Base-by-base conservation (phyloP, 2,797 vertebrate genomes). In the Pogoniulus pusillus region DNA sequence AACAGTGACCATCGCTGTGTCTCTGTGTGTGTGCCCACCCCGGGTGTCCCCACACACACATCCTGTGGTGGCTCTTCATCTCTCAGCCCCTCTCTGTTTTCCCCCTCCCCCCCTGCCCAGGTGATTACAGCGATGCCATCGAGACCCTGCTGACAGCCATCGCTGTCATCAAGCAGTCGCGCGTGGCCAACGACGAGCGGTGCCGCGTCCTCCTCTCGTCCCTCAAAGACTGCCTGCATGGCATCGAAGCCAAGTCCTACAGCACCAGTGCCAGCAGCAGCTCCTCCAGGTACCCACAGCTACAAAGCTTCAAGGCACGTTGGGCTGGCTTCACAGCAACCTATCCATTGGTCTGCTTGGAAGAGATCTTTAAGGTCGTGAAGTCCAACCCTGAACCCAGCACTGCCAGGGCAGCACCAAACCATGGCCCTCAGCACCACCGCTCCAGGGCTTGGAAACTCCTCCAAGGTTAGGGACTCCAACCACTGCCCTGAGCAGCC, bases 61-160 rank as follows among this genome's bases (percentile, higher is more conserved):
- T 41, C 35, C 72, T 0, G 0, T 2, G 2, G 12, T 14, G 24
- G 20, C 1, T 78, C 54, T 12, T 4, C 41, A 1, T 37, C 54
- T 57, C 72, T 77, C 39, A 19, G 16, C 27, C 24, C 32, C 14
- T 53, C 51, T 49, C 7, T 54, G 17, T 18, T 57, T 49, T n/a
- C n/a, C n/a, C 0, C 2, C 12, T 41, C n/a, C 34, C 96, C n/a
- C n/a, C 0, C 2, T 12, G 30, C 43, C 34, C 96, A 99, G 99
- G 98, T 45, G 98, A 99, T 86, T 97, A 98, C 91, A 97, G 97
- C 27, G 98, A 98, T 3, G 98, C 99, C n/a, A 99, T 99, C 85
- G 99, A 99, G 97, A 99, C 99, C 4, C 97, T 99, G 70, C 97
- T 99, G 82, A 99, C 99, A 2, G 99, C 99, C 86, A 99, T 99